Conservation (phyloP, 2,113 vertebrate species). For the Argyrosomus japonicus region DNA sequence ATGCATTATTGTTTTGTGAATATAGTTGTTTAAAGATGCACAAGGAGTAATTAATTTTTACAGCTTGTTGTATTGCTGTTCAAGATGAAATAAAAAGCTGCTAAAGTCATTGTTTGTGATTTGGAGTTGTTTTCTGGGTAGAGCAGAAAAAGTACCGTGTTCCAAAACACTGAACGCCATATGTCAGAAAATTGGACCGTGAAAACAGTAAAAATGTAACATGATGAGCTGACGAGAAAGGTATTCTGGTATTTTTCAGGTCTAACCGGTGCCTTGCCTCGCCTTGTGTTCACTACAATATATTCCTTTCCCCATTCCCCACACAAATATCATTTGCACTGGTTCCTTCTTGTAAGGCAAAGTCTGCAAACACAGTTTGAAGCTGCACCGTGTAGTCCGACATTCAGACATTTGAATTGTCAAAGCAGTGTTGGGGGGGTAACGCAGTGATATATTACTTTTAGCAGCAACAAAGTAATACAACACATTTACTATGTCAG, state of each 20-base stretch:
- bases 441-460: too few species aligned
- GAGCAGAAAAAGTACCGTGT: background rate
- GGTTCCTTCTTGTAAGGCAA: background rate
- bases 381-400: background rate
- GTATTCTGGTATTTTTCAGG: too few species aligned
- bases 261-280: too few species aligned
- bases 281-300: too few species aligned
- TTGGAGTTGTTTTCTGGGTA: background rate
- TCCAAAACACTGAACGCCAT: background rate
- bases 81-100: constrained; percentile 26
- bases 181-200: background rate
- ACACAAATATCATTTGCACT: background rate
- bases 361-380: background rate
- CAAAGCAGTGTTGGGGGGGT: too few species aligned
- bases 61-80: background rate
- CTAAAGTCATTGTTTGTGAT: background rate
- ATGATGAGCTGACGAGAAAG: too few species aligned
- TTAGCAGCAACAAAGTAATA: too few species aligned
- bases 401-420: too few species aligned
- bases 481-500: too few species aligned
- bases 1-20: constrained; percentile 6
- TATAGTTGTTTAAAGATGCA: background rate
- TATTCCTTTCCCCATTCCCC: too few species aligned
- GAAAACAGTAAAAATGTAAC: background rate
- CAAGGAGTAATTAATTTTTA: background rate